These are phyloP conservation scores for Dryococelus australis DNA, from an alignment of 2,888 invertebrate species.

Conservation along the genomic window DNA sequence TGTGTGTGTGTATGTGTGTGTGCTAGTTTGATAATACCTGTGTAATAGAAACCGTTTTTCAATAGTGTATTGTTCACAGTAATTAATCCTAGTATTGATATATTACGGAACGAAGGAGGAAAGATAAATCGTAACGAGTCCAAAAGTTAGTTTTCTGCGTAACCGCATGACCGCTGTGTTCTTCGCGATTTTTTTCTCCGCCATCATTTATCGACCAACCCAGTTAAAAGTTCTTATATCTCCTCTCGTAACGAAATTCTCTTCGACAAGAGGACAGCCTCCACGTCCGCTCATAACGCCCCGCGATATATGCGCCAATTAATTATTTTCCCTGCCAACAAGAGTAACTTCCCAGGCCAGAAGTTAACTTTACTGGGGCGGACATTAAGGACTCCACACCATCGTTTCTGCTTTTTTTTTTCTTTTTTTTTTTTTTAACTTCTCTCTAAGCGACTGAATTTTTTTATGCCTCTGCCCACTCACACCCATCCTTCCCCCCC, in stretches of 20 bases:
- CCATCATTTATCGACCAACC: background rate
- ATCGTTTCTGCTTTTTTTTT: background rate
- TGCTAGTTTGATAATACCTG: too few relatives aligned
- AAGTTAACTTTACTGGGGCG: background rate
- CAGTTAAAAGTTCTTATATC: background rate
- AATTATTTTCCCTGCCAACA: background rate
- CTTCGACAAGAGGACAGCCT: background rate
- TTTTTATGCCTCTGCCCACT: background rate
- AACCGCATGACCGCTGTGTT: too few relatives aligned
- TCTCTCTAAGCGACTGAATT: background rate
- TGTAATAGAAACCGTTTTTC: too few relatives aligned
- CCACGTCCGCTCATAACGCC: background rate
- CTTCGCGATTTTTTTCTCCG: background rate
- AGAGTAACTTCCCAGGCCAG: slow-evolving; percentile 4
- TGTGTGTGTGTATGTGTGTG: too few relatives aligned
- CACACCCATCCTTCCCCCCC: background rate
- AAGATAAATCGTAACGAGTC: too few relatives aligned
- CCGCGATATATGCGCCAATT: background rate
- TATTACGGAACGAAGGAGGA: too few relatives aligned
- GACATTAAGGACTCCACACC: background rate
- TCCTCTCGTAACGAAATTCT: background rate
- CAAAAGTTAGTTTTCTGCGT: too few relatives aligned
- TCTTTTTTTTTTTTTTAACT: background rate
- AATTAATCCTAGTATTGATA: too few relatives aligned
- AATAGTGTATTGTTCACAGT: too few relatives aligned